phyloP scores from a whole-genome alignment of 2,888 invertebrate genomes.

The Drosophila nigritarsus region DNA sequence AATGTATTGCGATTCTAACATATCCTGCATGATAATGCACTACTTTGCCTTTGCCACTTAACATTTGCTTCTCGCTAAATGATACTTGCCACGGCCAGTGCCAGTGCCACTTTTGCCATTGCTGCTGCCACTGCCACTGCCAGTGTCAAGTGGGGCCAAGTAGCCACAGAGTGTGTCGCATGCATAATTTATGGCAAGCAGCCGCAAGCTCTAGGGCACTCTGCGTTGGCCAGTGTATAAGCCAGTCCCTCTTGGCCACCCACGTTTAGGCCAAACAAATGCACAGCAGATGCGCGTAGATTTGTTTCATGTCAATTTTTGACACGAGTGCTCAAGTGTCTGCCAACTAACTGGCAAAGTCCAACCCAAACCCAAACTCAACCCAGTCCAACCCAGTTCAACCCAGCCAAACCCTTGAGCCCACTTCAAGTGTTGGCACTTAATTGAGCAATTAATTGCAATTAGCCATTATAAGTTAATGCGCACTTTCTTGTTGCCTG shows the following conservation, averaged over 20 bases:
- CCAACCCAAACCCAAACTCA: not conserved
- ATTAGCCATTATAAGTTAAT: conserved; percentile 55
- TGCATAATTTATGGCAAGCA: conserved; percentile 57
- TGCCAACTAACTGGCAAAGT: not conserved
- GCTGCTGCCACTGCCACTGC: conserved; percentile 1
- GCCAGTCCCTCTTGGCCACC: conserved; percentile 1
- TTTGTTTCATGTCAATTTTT: conserved; percentile 43
- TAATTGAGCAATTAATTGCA: conserved; percentile 72
- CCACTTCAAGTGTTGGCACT: conserved; percentile 21
- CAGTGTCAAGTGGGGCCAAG: conserved; percentile 45
- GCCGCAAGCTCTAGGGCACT: conserved; percentile 19
- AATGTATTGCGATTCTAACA: conserved; percentile 58
- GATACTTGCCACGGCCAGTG: conserved; percentile 3
- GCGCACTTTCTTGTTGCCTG: conserved; percentile 3
- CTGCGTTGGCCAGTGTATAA: conserved; percentile 8
- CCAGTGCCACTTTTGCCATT: not conserved
- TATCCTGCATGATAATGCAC: conserved; percentile 59
- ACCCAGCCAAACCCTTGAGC: not conserved
- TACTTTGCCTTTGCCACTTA: conserved; percentile 27
- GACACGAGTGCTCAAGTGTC: conserved; percentile 17
- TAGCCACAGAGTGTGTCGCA: conserved; percentile 47
- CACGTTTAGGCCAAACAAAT: conserved; percentile 42
- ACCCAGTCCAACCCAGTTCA: not conserved
- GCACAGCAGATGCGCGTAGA: conserved; percentile 45
- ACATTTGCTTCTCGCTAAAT: conserved; percentile 11